Evolutionary conservation across 2,888 invertebrate species (phyloP), one percentile per base, ranked within the genome.

Genomic region (Petrophora chlorosata): DNA sequence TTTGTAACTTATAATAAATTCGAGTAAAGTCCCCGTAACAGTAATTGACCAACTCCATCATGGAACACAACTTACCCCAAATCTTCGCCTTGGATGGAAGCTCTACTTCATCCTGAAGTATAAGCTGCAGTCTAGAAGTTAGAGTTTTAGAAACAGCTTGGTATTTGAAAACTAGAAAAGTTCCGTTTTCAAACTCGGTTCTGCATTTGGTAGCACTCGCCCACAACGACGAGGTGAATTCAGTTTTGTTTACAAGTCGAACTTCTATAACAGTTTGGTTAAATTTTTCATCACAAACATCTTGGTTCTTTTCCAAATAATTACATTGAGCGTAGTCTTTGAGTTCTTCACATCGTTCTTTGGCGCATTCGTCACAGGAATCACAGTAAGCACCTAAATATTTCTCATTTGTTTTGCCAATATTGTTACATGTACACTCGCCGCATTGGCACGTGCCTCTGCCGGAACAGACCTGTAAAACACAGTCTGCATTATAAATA

Each of bases 401-500:
- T 7, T 77, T 79, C 33, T 87, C 74, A 4, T 81, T 82, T 45
- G 82, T 78, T 2, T 66, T 78, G 22, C 76, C 28, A 9, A 59
- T 23, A 36, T 48, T 69, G 13, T 87, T 69, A 76, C 97, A 97
- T 4, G 79, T 76, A 73, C 97, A 97, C 8, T 75, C 73, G 0
- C 97, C 97, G 55, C 97, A 97, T 2, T 79, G 76, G 74, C 97
- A 97, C 3, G 73, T 72, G 0, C 97, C 97, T 56, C 92, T 73
- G 5, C 83, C 85, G 1, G 85, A 85, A 59, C 88, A 88, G 3
- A 70, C 45, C 88, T 88, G 56, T 8, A 12, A 41, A 10, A 33
- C 16, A 25, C 29, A 30, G 4, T n/a, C n/a, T n/a, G n/a, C n/a
- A n/a, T n/a, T n/a, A n/a, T n/a, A n/a, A n/a, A n/a, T n/a, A n/a